Base-by-base conservation (phyloP, 1,140 invertebrate genomes). In the Prorops nasuta region DNA sequence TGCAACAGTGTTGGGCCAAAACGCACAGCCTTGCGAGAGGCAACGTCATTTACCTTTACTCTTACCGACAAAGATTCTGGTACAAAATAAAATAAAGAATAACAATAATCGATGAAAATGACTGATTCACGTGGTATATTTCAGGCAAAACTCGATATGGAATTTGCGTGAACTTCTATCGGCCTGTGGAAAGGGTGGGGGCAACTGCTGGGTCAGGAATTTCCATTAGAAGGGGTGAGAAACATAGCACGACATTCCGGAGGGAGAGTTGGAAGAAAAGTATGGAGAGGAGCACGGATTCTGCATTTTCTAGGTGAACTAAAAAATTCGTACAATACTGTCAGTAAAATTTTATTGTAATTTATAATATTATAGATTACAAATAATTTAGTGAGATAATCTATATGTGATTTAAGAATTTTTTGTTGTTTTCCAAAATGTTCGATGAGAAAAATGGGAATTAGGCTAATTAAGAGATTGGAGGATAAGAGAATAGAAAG, bases 1-100 rank as follows among this genome's bases (percentile, higher is more conserved):
- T 98, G 96, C 69, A 85, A 92, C 46, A 94, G 87, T 56, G 88
- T 94, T 36, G 94, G 92, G 18, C 91, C 91, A 2, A 86, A 91
- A 67, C 83, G 91, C 54, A 90, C 88, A 36, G 89, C 89, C 36
- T 75, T 90, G 17, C 79, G 94, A 44, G 94, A 98, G 73, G 89
- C 92, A 19, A 92, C 91, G 24, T 97, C 95, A 16, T 99, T 99
- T 79, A 95, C 98, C 6, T 99, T 99, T 71, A 96, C 94, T 3
- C 83, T 99, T 43, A 99, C 97, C 14, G 97, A 99, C 74, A 99
- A 99, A 79, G 98, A 99, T 79, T 97, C 95, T 8, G 93, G 93
- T 84, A 71, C 72, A 68, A 9, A 28, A 18, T 2, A 22, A 43
- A 43, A 12, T 10, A 43, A n/a, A n/a, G n/a, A n/a, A n/a, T n/a